phyloP scores from a whole-genome alignment of 2,888 invertebrate genomes.

The Coenonympha arcania region DNA sequence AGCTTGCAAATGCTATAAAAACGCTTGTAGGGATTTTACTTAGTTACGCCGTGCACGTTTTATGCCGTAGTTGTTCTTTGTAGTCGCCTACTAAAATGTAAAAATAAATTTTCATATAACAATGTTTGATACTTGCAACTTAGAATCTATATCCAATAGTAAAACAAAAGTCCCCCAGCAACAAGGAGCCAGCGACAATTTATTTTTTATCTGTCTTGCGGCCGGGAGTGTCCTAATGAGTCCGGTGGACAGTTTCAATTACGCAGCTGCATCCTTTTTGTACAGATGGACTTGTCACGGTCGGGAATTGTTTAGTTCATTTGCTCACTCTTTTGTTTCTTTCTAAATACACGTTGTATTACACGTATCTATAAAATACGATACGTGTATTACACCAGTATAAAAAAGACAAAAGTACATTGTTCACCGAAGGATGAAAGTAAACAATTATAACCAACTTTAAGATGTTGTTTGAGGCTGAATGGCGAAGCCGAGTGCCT shows the following conservation, averaged over 20 bases:
- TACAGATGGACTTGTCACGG: slow-evolving; percentile 39
- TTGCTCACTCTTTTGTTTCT: slow-evolving; percentile 25
- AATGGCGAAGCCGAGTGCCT: no score
- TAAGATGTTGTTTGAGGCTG: no score
- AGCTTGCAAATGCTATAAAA: no score
- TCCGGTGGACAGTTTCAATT: slow-evolving; percentile 45
- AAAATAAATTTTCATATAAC: neutral
- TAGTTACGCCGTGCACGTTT: no score
- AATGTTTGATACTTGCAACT: no score
- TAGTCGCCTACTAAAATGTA: no score
- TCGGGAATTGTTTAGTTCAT: slow-evolving; percentile 36
- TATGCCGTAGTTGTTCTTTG: no score
- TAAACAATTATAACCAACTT: no score
- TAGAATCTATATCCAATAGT: neutral
- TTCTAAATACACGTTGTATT: slow-evolving; percentile 24
- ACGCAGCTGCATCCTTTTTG: slow-evolving; percentile 40
- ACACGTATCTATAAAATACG: neutral
- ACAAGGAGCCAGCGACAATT: slow-evolving; percentile 22
- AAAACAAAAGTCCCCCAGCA: slow-evolving; percentile 6
- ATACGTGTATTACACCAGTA: neutral
- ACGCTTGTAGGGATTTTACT: no score
- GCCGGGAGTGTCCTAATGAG: slow-evolving; percentile 41
- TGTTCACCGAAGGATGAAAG: no score
- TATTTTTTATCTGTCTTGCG: slow-evolving; percentile 33
- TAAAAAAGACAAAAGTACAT: no score